These are phyloP conservation scores for Motacilla tschutschensis DNA, from an alignment of 2,113 vertebrate species.

Conservation along the genomic window DNA sequence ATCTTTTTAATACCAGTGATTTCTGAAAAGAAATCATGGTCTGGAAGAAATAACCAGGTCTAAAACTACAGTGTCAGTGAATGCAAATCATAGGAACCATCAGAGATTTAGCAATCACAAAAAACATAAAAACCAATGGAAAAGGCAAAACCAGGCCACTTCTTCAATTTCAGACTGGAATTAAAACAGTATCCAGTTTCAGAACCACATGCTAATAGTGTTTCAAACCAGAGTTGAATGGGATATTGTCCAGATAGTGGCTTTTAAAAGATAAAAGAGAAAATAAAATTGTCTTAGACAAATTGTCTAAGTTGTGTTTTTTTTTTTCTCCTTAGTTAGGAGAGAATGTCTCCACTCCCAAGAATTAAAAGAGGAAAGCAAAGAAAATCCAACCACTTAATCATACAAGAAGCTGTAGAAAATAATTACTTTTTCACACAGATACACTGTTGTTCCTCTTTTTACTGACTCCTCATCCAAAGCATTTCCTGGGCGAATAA, in stretches of 20 bases:
- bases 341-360: not conserved
- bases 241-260: not conserved
- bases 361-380: not conserved
- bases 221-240: not conserved
- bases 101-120: not conserved
- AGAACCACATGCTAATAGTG: not conserved
- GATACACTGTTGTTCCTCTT: constrained; percentile 94
- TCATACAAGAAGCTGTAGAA: not conserved
- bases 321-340: not conserved
- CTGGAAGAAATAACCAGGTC: not conserved
- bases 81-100: not conserved
- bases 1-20: not conserved
- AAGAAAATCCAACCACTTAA: not conserved
- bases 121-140: not conserved
- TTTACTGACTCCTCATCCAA: constrained; percentile 92
- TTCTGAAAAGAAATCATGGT: not conserved
- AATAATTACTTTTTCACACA: constrained; percentile 88
- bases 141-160: not conserved
- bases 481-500: constrained; percentile 93
- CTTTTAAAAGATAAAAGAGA: not conserved
- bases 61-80: not conserved
- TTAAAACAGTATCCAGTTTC: not conserved
- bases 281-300: not conserved
- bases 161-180: not conserved
- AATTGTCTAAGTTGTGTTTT: not conserved